Evolutionary conservation across 2,113 vertebrate genomes (phyloP).

Genomic region (Phalacrocorax aristotelis): DNA sequence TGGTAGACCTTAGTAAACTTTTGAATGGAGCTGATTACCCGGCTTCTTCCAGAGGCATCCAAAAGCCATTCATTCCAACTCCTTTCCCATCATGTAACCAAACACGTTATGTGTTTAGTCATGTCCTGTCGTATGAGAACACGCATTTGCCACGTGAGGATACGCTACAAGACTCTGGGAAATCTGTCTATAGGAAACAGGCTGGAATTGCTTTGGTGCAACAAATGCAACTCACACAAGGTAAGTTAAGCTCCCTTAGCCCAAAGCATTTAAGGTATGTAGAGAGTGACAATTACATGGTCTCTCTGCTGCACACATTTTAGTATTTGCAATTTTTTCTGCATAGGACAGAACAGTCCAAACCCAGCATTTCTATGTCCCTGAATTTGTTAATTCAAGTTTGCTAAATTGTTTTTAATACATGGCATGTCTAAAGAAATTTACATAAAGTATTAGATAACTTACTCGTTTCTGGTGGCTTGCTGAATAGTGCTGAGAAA

Average conservation of each 20-base stretch:
- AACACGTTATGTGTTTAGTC: background rate
- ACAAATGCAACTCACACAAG: background rate
- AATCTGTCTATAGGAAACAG: background rate
- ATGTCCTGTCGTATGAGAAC: background rate
- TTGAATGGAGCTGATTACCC: background rate
- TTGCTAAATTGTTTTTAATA: background rate
- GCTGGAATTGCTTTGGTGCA: background rate
- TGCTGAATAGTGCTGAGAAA: slow-evolving; percentile 94
- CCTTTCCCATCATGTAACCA: background rate
- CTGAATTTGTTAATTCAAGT: background rate
- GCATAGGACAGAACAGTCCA: background rate
- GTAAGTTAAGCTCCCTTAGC: background rate
- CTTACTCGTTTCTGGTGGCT: slow-evolving; percentile 88
- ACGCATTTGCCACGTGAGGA: background rate
- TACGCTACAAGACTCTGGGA: background rate
- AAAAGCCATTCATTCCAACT: background rate
- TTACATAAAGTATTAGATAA: background rate
- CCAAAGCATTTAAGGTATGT: background rate
- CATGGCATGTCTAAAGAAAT: background rate
- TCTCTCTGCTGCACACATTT: background rate
- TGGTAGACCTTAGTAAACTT: background rate
- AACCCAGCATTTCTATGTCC: background rate
- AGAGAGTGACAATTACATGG: background rate
- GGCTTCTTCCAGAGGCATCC: background rate
- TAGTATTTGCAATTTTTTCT: background rate